Conservation (phyloP, 2,888 invertebrate genomes). For the Volucella inflata region DNA sequence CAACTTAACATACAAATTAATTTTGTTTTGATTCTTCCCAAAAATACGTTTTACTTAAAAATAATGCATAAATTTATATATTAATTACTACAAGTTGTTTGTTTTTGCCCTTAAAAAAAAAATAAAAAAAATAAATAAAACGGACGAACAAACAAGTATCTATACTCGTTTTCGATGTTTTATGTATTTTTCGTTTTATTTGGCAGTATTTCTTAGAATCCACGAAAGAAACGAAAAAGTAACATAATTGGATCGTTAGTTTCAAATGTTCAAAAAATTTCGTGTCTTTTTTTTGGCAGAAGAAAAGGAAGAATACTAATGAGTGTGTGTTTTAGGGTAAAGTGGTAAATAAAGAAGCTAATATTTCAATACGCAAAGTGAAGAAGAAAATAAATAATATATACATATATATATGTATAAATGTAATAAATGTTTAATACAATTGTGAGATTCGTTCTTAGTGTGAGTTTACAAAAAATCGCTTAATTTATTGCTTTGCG, state of each 20-base stretch:
- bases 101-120: slow-evolving; percentile 46
- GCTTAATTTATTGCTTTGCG: slow-evolving; percentile 20
- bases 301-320: slow-evolving; percentile 61
- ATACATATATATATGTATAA: slow-evolving; percentile 8
- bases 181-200: slow-evolving; percentile 43
- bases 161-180: slow-evolving; percentile 16
- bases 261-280: slow-evolving; percentile 50
- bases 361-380: slow-evolving; percentile 58
- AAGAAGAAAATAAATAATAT: slow-evolving; percentile 17
- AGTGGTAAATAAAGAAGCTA: slow-evolving; percentile 32
- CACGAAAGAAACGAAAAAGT: slow-evolving; percentile 46
- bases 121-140: slow-evolving; percentile 9
- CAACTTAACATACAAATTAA: slow-evolving; percentile 19
- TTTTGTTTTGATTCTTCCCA: slow-evolving; percentile 19
- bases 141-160: slow-evolving; percentile 7
- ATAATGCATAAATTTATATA: slow-evolving; percentile 59
- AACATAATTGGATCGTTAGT: slow-evolving; percentile 52
- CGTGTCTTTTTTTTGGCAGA: slow-evolving; percentile 43
- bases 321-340: slow-evolving; percentile 36
- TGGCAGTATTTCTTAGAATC: slow-evolving; percentile 51
- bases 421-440: slow-evolving; percentile 20
- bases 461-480: slow-evolving; percentile 5
- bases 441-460: slow-evolving; percentile 13
- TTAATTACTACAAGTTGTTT: slow-evolving; percentile 37
- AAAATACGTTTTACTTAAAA: slow-evolving; percentile 38